These are phyloP conservation scores for Parapsyche elsis DNA, from an alignment of 1,140 invertebrate genomes.

Conservation along the genomic window DNA sequence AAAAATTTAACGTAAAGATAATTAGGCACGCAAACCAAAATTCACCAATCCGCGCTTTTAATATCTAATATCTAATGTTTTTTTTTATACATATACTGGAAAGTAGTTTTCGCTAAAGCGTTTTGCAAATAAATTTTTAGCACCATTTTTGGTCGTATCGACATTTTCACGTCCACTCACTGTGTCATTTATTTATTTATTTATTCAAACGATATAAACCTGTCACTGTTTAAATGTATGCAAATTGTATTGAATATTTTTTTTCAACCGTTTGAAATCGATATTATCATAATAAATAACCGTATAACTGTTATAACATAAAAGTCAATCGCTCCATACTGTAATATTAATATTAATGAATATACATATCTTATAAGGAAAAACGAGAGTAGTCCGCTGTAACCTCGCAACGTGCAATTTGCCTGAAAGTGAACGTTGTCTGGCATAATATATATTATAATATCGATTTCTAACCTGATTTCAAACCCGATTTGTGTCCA, in stretches of 20 bases:
- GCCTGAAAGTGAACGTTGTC: conserved; percentile 39
- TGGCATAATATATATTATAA: conserved; percentile 9
- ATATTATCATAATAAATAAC: no score
- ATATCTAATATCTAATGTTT: not conserved
- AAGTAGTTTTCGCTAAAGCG: not conserved
- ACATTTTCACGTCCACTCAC: no score
- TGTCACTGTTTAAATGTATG: no score
- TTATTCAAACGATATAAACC: no score
- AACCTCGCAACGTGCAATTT: conserved; percentile 32
- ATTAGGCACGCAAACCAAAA: not conserved
- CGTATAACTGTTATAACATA: not conserved
- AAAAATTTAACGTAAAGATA: not conserved
- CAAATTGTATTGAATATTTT: no score
- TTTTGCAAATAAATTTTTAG: not conserved
- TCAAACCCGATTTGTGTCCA: not conserved
- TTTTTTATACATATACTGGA: not conserved
- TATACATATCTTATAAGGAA: conserved; percentile 6
- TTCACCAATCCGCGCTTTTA: not conserved
- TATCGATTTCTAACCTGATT: conserved; percentile 27
- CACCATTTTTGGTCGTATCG: no score
- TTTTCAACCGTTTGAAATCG: no score
- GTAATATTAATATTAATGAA: not conserved
- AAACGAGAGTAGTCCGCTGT: conserved; percentile 14
- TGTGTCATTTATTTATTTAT: no score
- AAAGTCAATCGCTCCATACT: not conserved